Evolutionary conservation across 1,140 invertebrate species (phyloP).

Genomic region (Drosophila willistoni): DNA sequence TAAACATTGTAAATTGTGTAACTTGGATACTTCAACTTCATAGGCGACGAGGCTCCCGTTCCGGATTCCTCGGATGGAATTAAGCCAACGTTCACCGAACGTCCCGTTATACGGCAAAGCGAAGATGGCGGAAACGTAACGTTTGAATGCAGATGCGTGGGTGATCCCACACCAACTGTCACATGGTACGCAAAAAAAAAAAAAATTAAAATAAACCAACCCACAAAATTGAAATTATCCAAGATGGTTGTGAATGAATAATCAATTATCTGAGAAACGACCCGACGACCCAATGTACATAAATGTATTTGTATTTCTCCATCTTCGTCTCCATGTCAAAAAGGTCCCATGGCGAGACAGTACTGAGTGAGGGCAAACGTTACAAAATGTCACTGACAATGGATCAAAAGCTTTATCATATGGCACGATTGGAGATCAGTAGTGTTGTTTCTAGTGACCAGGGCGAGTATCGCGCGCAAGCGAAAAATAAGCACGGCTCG

Average conservation of each 20-base stretch:
- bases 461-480: constrained; percentile 96
- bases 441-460: constrained; percentile 93
- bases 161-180: constrained; percentile 95
- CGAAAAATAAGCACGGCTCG: constrained; percentile 96
- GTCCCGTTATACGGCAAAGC: constrained; percentile 96
- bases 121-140: constrained; percentile 96
- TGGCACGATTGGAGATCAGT: constrained; percentile 92
- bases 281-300: background rate
- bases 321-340: constrained; percentile 34
- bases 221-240: constrained; percentile 2
- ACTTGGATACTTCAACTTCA: constrained; percentile 66
- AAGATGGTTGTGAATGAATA: constrained; percentile 9
- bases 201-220: constrained; percentile 9
- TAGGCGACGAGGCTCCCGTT: constrained; percentile 96
- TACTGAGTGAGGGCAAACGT: constrained; percentile 90
- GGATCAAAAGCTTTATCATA: constrained; percentile 94
- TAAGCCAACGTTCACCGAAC: constrained; percentile 97
- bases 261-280: background rate
- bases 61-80: constrained; percentile 91
- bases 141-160: constrained; percentile 97
- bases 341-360: constrained; percentile 93
- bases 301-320: constrained; percentile 12
- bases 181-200: constrained; percentile 88
- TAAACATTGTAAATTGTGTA: constrained; percentile 44
- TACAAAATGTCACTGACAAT: constrained; percentile 91